Evolutionary conservation across 2,888 invertebrate species (phyloP).

Genomic region (Steinernema hermaphroditum): DNA sequence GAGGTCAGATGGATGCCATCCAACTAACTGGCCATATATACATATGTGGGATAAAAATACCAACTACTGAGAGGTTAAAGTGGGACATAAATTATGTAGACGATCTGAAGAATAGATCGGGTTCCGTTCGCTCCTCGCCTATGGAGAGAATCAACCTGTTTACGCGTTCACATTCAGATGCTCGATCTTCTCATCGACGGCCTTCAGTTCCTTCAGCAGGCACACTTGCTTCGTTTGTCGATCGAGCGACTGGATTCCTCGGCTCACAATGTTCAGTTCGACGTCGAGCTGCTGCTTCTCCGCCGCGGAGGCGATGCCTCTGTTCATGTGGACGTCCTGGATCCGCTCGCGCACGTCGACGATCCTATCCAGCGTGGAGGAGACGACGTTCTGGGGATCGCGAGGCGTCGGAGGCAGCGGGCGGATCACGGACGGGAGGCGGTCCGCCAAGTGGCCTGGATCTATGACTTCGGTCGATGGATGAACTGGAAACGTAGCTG

Average conservation of each 20-base stretch:
- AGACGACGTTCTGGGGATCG: conserved; percentile 59
- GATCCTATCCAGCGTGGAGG: conserved; percentile 56
- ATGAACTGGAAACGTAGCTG: conserved; percentile 32
- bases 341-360: conserved; percentile 53
- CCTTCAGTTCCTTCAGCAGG: conserved; percentile 54
- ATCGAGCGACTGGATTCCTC: conserved; percentile 59
- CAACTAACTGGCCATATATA: no score
- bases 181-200: conserved; percentile 53
- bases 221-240: conserved; percentile 59
- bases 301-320: conserved; percentile 42
- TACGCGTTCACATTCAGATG: conserved; percentile 36
- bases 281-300: conserved; percentile 61
- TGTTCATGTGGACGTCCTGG: conserved; percentile 38
- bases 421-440: conserved; percentile 45
- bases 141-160: background rate
- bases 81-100: background rate
- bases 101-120: conserved; percentile 20
- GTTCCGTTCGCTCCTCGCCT: background rate
- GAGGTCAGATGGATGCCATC: no score
- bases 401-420: conserved; percentile 37
- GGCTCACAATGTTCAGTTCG: conserved; percentile 56
- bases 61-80: no score
- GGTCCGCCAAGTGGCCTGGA: conserved; percentile 38
- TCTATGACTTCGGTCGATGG: conserved; percentile 38
- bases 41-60: no score